Evolutionary conservation across 1,140 invertebrate species (phyloP).

Genomic region (Saccostrea echinata): DNA sequence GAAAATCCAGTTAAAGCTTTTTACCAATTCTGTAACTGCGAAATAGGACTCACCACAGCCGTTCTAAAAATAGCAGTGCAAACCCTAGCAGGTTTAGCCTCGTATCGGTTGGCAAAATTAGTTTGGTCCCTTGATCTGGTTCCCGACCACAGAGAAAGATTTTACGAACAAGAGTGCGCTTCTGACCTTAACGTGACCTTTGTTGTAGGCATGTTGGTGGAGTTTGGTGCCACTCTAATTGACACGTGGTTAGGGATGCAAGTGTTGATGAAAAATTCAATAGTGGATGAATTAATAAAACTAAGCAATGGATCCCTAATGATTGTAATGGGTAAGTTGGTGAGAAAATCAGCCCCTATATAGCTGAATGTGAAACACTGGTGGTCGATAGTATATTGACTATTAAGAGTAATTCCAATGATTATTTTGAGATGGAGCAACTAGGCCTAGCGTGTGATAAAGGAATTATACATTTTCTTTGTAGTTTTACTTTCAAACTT

Average conservation of each 20-base stretch:
- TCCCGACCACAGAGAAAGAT: slow-evolving; percentile 71
- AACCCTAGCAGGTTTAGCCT: slow-evolving; percentile 70
- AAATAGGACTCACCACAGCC: slow-evolving; percentile 61
- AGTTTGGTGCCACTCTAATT: slow-evolving; percentile 70
- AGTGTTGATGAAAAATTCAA: slow-evolving; percentile 60
- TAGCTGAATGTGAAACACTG: too few relatives aligned
- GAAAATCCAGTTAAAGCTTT: slow-evolving; percentile 74
- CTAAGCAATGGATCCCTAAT: slow-evolving; percentile 69
- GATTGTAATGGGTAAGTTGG: slow-evolving; percentile 72
- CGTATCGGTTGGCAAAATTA: slow-evolving; percentile 71
- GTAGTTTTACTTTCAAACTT: too few relatives aligned
- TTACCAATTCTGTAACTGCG: slow-evolving; percentile 55
- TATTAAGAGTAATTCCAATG: too few relatives aligned
- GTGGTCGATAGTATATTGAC: too few relatives aligned
- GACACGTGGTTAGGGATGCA: slow-evolving; percentile 75
- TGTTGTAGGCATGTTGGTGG: slow-evolving; percentile 67
- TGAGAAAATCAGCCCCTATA: too few relatives aligned
- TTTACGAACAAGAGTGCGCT: slow-evolving; percentile 68
- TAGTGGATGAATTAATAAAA: slow-evolving; percentile 73
- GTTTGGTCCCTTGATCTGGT: slow-evolving; percentile 75
- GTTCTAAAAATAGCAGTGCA: slow-evolving; percentile 66
- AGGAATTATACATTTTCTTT: too few relatives aligned
- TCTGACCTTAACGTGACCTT: slow-evolving; percentile 72
- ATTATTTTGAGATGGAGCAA: too few relatives aligned
- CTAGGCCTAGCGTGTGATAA: too few relatives aligned